Conservation (phyloP, 2,113 vertebrate genomes). For the Amblyopsis rosae region DNA sequence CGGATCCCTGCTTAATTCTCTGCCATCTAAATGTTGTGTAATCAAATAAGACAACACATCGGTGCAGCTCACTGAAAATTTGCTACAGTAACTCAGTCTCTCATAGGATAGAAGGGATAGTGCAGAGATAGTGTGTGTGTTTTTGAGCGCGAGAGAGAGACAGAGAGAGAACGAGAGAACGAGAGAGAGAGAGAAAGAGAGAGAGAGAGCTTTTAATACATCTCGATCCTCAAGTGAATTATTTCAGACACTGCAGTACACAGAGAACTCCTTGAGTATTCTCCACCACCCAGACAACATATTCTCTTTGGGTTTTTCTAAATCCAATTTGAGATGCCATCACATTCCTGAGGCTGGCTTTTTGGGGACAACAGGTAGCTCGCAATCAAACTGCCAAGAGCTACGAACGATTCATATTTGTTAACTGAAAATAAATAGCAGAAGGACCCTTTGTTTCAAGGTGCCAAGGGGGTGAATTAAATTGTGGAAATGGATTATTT, state of each 20-base stretch:
- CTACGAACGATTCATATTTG: conserved; percentile 43
- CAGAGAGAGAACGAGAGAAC: background rate
- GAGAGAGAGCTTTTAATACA: background rate
- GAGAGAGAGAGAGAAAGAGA: background rate
- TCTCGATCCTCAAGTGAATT: too few species aligned
- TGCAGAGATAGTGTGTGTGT: background rate
- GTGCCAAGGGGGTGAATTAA: conserved; percentile 28
- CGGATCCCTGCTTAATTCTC: conserved; percentile 37
- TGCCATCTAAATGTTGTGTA: conserved; percentile 49
- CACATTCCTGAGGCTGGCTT: conserved; percentile 21
- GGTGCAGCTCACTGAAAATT: conserved; percentile 56
- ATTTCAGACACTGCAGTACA: conserved; percentile 10
- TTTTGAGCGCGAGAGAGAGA: background rate
- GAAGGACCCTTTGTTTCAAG: conserved; percentile 38
- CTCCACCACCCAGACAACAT: conserved; percentile 39
- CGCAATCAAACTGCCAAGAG: conserved; percentile 10
- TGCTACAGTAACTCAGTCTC: conserved; percentile 49
- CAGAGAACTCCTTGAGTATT: conserved; percentile 26
- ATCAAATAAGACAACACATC: conserved; percentile 59
- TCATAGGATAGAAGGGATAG: conserved; percentile 19
- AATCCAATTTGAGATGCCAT: conserved; percentile 50
- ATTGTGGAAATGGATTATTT: conserved; percentile 8
- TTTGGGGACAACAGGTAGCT: conserved; percentile 19
- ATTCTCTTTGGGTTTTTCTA: conserved; percentile 29
- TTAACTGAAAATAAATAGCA: conserved; percentile 36